Conservation (phyloP, 2,888 invertebrate genomes). For the Eurytoma californica region DNA sequence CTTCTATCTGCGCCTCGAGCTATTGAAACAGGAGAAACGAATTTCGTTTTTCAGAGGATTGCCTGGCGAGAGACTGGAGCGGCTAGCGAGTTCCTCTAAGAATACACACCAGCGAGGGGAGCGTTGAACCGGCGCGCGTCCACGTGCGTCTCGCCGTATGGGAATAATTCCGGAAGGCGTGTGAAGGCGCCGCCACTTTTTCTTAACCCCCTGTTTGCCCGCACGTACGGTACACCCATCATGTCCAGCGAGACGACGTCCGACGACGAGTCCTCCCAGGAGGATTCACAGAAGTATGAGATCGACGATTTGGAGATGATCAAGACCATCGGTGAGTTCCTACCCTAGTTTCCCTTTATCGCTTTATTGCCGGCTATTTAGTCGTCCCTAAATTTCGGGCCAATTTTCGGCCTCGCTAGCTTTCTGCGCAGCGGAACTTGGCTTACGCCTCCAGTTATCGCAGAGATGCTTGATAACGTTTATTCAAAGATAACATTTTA, state of each 20-base stretch:
- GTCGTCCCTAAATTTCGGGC: no score
- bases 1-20: no score
- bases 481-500: no score
- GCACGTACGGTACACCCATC: neutral
- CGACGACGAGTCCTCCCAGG: conserved; percentile 71
- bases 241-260: conserved; percentile 66
- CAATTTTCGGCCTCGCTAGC: no score
- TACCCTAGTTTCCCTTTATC: no score
- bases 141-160: conserved; percentile 4
- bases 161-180: neutral
- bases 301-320: conserved; percentile 90
- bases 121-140: conserved; percentile 43
- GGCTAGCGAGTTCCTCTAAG: conserved; percentile 17
- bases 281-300: conserved; percentile 75
- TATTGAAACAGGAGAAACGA: no score
- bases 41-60: no score
- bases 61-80: neutral
- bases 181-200: neutral
- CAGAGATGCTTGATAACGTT: no score
- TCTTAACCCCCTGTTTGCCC: neutral
- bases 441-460: no score
- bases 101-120: conserved; percentile 24
- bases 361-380: no score
- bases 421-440: no score
- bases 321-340: conserved; percentile 89